These are phyloP conservation scores for Etia nguti DNA, from an alignment of 2,113 vertebrate genomes.

Conservation along the genomic window DNA sequence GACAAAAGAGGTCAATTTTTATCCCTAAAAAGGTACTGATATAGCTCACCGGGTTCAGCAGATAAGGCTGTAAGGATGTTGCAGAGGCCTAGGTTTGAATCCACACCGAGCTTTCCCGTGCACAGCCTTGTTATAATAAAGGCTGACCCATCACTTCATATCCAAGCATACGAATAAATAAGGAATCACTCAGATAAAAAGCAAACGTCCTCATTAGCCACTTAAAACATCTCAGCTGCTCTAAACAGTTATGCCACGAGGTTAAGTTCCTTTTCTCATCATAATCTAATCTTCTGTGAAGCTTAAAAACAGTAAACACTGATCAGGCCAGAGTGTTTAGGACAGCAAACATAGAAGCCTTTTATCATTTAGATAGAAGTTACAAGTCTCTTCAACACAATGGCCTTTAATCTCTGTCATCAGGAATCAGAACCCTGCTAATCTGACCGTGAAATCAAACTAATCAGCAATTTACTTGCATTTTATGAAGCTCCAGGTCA, in stretches of 20 bases:
- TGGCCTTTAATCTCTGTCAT: background rate
- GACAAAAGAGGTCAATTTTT: background rate
- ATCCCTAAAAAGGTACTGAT: too few species aligned
- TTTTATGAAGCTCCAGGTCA: background rate
- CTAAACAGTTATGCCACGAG: background rate
- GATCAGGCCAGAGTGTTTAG: background rate
- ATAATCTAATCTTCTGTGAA: background rate
- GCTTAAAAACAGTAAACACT: background rate
- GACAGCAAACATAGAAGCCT: background rate
- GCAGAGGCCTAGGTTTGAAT: background rate
- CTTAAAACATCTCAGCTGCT: background rate
- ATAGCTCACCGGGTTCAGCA: too few species aligned
- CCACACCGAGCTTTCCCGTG: background rate
- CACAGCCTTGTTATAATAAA: background rate
- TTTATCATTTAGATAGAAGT: background rate
- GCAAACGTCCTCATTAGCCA: background rate
- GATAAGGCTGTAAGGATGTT: too few species aligned
- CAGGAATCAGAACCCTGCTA: background rate
- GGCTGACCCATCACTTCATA: background rate
- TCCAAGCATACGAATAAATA: background rate
- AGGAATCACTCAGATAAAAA: background rate
- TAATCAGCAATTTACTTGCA: background rate
- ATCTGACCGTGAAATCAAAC: background rate
- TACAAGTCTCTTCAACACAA: background rate
- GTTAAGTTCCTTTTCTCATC: background rate